phyloP scores from a whole-genome alignment of 2,797 vertebrate genomes.

The Tauraco hartlaubi region DNA sequence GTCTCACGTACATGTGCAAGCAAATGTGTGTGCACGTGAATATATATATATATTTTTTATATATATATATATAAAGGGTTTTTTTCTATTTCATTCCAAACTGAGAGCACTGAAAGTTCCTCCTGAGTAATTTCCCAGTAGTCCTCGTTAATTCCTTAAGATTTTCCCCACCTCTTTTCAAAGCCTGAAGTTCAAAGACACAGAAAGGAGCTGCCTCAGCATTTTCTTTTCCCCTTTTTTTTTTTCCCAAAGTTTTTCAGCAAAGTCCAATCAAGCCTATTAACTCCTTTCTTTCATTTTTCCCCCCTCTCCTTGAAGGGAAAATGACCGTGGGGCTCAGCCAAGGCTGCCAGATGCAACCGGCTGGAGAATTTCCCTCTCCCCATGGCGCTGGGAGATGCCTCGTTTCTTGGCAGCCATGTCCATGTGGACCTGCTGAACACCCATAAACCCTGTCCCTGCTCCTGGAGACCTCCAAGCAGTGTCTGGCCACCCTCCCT shows the following conservation, averaged over 20 bases:
- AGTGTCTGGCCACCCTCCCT: not conserved
- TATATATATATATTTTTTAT: accelerated
- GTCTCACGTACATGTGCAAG: not conserved
- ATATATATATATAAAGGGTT: not conserved
- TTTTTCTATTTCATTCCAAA: slow-evolving; percentile 10
- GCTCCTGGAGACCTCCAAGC: not conserved
- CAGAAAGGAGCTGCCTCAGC: slow-evolving; percentile 65
- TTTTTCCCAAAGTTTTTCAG: not conserved
- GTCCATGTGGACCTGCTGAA: not conserved
- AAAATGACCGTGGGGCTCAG: not conserved
- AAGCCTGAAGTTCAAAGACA: slow-evolving; percentile 66
- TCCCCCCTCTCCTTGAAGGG: not conserved
- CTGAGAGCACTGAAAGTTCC: not conserved
- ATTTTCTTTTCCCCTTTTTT: not conserved
- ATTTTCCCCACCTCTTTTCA: slow-evolving; percentile 67
- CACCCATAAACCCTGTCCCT: not conserved
- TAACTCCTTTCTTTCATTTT: slow-evolving; percentile 12
- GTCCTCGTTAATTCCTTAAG: slow-evolving; percentile 73
- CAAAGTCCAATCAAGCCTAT: slow-evolving; percentile 37
- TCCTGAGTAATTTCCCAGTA: slow-evolving; percentile 66
- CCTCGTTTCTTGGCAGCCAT: not conserved
- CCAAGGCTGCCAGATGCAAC: not conserved
- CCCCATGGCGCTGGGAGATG: not conserved
- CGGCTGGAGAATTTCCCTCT: not conserved
- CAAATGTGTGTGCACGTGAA: not conserved